phyloP scores from a whole-genome alignment of 1,140 invertebrate species.

The Cherax destructor region DNA sequence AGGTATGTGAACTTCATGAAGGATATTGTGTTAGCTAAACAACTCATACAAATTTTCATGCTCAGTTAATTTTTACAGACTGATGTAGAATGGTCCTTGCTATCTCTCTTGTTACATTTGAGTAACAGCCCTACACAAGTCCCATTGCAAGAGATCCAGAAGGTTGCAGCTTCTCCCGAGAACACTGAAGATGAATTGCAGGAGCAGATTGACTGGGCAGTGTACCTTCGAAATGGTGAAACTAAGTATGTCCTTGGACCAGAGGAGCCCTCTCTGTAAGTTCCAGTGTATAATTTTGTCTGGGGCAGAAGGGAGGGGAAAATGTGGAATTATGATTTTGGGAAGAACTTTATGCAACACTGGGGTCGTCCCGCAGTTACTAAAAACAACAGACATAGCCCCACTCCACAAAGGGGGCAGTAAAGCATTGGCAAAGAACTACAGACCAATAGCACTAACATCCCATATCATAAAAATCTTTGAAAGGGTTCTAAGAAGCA shows the following conservation, averaged over 20 bases:
- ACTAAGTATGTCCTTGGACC: constrained; percentile 41
- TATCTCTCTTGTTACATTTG: constrained; percentile 54
- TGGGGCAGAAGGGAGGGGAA: no score
- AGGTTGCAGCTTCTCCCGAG: not conserved
- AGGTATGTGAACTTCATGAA: no score
- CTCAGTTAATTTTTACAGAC: not conserved
- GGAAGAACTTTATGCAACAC: no score
- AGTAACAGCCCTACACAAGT: constrained; percentile 63
- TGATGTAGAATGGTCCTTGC: constrained; percentile 57
- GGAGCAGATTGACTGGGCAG: constrained; percentile 52
- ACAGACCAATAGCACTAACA: no score
- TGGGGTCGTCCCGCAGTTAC: no score
- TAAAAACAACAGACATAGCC: no score
- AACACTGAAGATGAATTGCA: not conserved
- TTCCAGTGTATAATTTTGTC: not conserved
- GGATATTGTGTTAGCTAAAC: no score
- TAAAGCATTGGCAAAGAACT: no score
- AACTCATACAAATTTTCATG: not conserved
- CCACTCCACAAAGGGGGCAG: no score
- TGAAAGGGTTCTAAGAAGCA: no score
- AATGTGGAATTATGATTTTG: no score
- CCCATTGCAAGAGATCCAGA: constrained; percentile 8
- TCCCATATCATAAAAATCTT: no score
- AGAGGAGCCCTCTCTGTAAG: constrained; percentile 53
- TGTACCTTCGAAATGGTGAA: constrained; percentile 24